A percentile compares a stretch with the other conserved stretches of the same genome.
phyloP scores from a whole-genome alignment of 64 coral and sea anemone species.

The Astreopora myriophthalma region DNA sequence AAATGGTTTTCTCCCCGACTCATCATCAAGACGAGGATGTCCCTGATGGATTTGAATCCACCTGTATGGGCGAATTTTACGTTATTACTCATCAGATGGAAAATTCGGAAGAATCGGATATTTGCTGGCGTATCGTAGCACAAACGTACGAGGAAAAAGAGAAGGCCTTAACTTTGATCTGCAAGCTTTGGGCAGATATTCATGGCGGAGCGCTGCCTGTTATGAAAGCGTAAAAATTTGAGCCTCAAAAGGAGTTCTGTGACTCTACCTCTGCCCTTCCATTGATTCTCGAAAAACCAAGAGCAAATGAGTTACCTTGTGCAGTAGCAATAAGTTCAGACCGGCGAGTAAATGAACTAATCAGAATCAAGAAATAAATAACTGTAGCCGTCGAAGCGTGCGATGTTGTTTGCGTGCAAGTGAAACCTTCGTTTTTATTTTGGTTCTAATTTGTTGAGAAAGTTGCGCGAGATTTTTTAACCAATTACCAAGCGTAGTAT shows the following conservation, averaged over 20 bases:
- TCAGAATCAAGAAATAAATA: no score
- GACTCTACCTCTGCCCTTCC: no score
- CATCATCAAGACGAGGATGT: slow-evolving; percentile 22
- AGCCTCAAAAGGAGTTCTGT: neutral
- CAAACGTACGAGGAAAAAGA: slow-evolving; percentile 98
- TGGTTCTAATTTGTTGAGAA: no score
- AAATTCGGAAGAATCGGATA: slow-evolving; percentile 25
- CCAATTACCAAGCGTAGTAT: no score
- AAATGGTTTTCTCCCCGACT: slow-evolving; percentile 75
- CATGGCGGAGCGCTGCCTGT: slow-evolving; percentile 85
- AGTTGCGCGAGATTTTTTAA: no score
- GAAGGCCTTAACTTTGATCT: slow-evolving; percentile 88
- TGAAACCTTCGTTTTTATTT: no score
- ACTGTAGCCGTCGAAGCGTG: no score
- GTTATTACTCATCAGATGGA: slow-evolving; percentile 75
- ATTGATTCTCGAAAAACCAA: no score
- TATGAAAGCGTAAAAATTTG: slow-evolving; percentile 66
- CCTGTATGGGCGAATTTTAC: slow-evolving; percentile 86
- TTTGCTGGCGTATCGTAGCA: slow-evolving; percentile 86
- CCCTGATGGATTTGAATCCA: slow-evolving; percentile 76
- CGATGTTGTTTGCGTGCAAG: no score
- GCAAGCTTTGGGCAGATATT: slow-evolving; percentile 90
- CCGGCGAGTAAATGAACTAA: no score
- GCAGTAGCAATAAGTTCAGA: no score
- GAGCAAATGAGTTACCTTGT: no score